These are phyloP conservation scores for Mesorhabditis sp. DNA, from an alignment of 2,888 invertebrate species.

Conservation along the genomic window DNA sequence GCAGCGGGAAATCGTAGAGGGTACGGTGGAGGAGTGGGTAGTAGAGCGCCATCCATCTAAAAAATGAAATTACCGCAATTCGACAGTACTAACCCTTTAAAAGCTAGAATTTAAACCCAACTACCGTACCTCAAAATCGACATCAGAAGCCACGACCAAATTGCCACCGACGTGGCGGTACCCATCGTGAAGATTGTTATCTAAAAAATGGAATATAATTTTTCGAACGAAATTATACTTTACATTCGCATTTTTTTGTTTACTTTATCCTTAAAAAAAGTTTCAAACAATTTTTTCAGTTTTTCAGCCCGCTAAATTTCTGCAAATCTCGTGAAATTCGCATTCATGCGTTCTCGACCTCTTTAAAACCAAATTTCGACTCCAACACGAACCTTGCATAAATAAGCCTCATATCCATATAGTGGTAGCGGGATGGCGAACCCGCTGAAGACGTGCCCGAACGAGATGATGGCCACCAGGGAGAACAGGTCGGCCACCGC, in stretches of 20 bases:
- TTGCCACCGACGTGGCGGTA: conserved; percentile 28
- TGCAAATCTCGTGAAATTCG: too few relatives aligned
- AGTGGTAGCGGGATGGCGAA: not conserved
- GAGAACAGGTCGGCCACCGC: conserved; percentile 33
- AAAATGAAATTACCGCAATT: not conserved
- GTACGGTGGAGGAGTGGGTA: conserved; percentile 5
- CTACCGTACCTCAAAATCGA: conserved; percentile 23
- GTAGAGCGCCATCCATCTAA: not conserved
- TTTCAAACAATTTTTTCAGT: not conserved
- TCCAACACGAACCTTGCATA: not conserved
- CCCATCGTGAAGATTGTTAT: conserved; percentile 29
- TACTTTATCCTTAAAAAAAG: too few relatives aligned
- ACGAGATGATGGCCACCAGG: conserved; percentile 22
- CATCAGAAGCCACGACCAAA: conserved; percentile 39
- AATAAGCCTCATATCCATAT: not conserved
- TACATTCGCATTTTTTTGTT: too few relatives aligned
- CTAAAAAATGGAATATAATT: conserved; percentile 7
- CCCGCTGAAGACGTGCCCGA: not conserved
- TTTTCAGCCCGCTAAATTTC: not conserved
- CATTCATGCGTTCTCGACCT: too few relatives aligned
- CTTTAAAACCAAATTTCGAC: not conserved
- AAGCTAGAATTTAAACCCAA: not conserved
- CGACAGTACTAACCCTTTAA: not conserved
- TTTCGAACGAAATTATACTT: too few relatives aligned
- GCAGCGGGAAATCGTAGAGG: not conserved